These are phyloP conservation scores for Branchellion lobata DNA, from an alignment of 2,888 invertebrate genomes.

Conservation along the genomic window DNA sequence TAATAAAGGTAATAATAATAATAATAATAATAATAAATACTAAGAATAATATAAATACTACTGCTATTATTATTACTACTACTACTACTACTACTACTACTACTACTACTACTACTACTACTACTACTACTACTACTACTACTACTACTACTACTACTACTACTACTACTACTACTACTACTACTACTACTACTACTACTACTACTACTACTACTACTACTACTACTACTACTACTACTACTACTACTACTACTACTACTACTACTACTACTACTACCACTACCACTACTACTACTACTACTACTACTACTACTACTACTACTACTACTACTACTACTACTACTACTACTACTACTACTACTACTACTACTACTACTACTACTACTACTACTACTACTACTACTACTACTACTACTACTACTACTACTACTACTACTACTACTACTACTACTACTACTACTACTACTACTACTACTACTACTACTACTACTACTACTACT, in stretches of 20 bases:
- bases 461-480: constrained; percentile 32
- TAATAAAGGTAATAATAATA: no score
- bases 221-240: constrained; percentile 40
- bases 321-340: constrained; percentile 32
- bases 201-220: constrained; percentile 42
- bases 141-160: constrained; percentile 42
- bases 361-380: constrained; percentile 32
- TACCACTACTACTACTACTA: constrained; percentile 30
- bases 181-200: constrained; percentile 42
- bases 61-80: background rate
- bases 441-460: constrained; percentile 32
- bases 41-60: no score
- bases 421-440: constrained; percentile 32
- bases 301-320: constrained; percentile 32
- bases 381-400: constrained; percentile 32
- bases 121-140: constrained; percentile 42
- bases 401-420: constrained; percentile 32
- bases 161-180: constrained; percentile 42
- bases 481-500: constrained; percentile 32
- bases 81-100: constrained; percentile 36
- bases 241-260: constrained; percentile 42
- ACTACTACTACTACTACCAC: constrained; percentile 27
- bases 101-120: constrained; percentile 42
- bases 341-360: constrained; percentile 32
- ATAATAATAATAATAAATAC: no score